Evolutionary conservation across 2,113 vertebrate genomes (phyloP).

Genomic region (Dasyurus viverrinus): DNA sequence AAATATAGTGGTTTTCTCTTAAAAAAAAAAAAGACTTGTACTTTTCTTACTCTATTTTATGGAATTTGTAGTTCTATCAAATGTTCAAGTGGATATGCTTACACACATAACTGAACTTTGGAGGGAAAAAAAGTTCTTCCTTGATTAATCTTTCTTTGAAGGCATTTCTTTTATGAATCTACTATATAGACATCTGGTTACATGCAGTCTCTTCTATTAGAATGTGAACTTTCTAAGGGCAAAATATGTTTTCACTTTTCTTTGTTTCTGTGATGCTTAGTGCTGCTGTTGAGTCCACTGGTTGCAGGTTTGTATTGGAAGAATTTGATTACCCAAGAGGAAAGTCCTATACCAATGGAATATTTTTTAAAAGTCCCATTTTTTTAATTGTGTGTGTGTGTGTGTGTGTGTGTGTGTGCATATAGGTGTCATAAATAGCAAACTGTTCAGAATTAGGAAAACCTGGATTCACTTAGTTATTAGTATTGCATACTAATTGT

Average conservation of each 20-base stretch:
- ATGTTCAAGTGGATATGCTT: rapidly evolving
- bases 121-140: neutral
- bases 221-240: neutral
- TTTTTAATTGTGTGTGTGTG: neutral
- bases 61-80: constrained; percentile 4
- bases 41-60: neutral
- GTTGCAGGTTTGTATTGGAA: neutral
- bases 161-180: neutral
- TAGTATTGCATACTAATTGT: neutral
- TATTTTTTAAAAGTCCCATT: neutral
- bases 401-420: neutral
- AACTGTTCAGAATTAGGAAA: neutral
- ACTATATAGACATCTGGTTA: neutral
- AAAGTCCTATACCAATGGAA: neutral
- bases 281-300: neutral
- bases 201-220: neutral
- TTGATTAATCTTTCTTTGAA: neutral
- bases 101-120: neutral
- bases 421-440: neutral
- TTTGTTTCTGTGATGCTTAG: neutral
- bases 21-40: neutral
- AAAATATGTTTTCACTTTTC: neutral
- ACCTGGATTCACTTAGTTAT: neutral
- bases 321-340: neutral
- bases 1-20: constrained; percentile 23